Evolutionary conservation across 2,888 invertebrate species (phyloP).

Genomic region (Heliothis peltigera): DNA sequence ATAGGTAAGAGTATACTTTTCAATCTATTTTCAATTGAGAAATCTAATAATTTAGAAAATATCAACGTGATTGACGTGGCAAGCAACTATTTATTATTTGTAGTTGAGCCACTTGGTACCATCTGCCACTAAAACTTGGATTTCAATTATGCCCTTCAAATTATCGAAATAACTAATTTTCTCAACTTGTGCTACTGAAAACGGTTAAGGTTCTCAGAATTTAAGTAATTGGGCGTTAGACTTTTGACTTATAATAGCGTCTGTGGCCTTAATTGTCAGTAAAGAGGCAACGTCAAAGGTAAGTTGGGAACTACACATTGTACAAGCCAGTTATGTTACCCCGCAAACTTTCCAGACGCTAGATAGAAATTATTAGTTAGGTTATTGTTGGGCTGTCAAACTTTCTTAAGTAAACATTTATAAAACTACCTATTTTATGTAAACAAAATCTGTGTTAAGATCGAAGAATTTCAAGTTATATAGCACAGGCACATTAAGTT

Average conservation of each 20-base stretch:
- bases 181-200: neutral
- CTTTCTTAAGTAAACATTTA: constrained; percentile 1
- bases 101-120: too few species aligned
- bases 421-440: neutral
- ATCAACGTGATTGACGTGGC: too few species aligned
- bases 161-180: too few species aligned
- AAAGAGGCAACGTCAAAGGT: constrained; percentile 38
- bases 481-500: too few species aligned
- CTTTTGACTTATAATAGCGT: constrained; percentile 1
- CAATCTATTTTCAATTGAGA: too few species aligned
- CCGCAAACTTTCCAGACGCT: constrained; percentile 77
- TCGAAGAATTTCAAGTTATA: neutral
- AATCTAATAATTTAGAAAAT: too few species aligned
- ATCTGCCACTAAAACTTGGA: too few species aligned
- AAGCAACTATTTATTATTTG: too few species aligned
- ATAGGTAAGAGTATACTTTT: too few species aligned
- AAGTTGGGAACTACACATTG: constrained; percentile 23
- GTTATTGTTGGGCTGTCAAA: constrained; percentile 19
- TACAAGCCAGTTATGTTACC: constrained; percentile 63
- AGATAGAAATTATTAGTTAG: constrained; percentile 62
- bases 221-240: neutral
- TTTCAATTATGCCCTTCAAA: too few species aligned
- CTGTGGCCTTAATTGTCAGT: constrained; percentile 17
- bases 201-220: neutral
- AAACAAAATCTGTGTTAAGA: neutral